Conservation (phyloP, 2,888 invertebrate genomes). For the Cheilosia grossa region DNA sequence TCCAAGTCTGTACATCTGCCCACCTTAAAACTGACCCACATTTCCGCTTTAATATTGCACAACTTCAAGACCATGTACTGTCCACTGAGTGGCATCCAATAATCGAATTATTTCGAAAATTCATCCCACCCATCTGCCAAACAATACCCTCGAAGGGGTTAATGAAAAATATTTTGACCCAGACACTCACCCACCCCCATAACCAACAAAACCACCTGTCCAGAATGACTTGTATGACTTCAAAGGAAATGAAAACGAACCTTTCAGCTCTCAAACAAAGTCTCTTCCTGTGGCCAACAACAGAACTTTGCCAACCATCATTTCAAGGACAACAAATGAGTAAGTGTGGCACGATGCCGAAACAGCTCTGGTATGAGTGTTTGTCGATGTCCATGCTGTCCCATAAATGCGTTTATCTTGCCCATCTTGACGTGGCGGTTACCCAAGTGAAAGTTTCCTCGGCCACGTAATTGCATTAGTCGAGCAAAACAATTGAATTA, state of each 20-base stretch:
- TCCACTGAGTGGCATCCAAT: too few species aligned
- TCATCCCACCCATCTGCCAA: too few species aligned
- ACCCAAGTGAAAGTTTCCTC: conserved; percentile 55
- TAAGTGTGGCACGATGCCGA: background rate
- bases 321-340: conserved; percentile 42
- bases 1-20: too few species aligned
- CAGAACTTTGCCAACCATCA: background rate
- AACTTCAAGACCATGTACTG: too few species aligned
- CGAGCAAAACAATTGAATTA: conserved; percentile 54
- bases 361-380: background rate
- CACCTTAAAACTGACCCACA: background rate
- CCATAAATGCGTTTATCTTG: conserved; percentile 28
- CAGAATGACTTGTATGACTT: background rate
- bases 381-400: conserved; percentile 26
- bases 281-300: background rate
- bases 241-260: conserved; percentile 24
- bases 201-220: background rate
- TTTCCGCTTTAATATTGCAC: background rate
- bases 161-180: conserved; percentile 34
- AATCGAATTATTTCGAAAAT: too few species aligned
- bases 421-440: conserved; percentile 31
- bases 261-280: conserved; percentile 1
- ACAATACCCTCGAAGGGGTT: conserved; percentile 5
- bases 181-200: background rate
- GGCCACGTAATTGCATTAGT: conserved; percentile 48